A percentile compares a stretch with the other conserved stretches of the same genome.
Evolutionary conservation across 2,888 invertebrate genomes (phyloP).

Genomic region (Leptinotarsa peninsularis): DNA sequence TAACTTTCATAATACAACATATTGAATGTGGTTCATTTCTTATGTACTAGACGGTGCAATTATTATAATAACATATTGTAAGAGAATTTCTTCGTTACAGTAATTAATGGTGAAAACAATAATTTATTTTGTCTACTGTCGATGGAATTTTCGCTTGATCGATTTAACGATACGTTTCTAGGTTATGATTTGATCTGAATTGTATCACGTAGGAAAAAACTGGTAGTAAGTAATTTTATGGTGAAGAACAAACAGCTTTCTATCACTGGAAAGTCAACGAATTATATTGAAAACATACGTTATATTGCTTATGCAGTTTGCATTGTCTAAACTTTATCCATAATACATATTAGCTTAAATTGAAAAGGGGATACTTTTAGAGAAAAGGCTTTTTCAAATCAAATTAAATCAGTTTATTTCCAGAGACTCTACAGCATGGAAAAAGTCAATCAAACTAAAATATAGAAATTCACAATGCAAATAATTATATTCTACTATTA

Average conservation of each 20-base stretch:
- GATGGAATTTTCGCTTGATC: slow-evolving; percentile 17
- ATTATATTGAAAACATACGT: background rate
- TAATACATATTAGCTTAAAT: too few relatives aligned
- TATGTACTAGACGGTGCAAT: slow-evolving; percentile 5
- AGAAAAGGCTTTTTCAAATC: too few relatives aligned
- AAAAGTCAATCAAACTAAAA: too few relatives aligned
- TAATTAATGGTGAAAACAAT: slow-evolving; percentile 15
- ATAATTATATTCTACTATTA: too few relatives aligned
- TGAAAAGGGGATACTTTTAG: too few relatives aligned
- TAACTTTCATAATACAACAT: background rate
- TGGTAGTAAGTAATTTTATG: background rate
- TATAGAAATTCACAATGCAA: too few relatives aligned
- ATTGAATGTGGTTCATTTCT: slow-evolving; percentile 3
- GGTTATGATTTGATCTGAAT: slow-evolving; percentile 17
- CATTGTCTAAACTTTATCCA: too few relatives aligned
- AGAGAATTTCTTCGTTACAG: slow-evolving; percentile 4
- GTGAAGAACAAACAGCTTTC: slow-evolving; percentile 1
- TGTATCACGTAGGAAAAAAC: slow-evolving; percentile 11
- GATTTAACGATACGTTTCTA: slow-evolving; percentile 19
- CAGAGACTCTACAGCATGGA: too few relatives aligned
- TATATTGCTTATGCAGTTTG: background rate
- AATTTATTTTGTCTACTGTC: slow-evolving; percentile 12
- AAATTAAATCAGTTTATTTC: too few relatives aligned
- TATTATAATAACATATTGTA: slow-evolving; percentile 8
- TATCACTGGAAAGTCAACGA: slow-evolving; percentile 15